A percentile compares a stretch with the other conserved stretches of the same genome.
Evolutionary conservation across 2,797 vertebrate species (phyloP).

Genomic region (Acanthurus lineatus): DNA sequence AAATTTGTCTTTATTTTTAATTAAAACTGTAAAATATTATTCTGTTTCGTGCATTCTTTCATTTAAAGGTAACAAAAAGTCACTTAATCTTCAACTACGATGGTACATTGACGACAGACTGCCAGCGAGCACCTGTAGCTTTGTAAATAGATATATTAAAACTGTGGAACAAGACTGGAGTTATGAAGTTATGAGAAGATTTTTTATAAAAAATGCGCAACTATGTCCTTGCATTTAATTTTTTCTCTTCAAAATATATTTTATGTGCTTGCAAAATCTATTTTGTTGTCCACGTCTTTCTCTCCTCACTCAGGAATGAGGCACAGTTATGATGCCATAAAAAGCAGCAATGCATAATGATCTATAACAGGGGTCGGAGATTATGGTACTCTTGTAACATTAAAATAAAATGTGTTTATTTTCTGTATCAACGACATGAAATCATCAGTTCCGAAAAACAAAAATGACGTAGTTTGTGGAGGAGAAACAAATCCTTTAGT

Average conservation of each 20-base stretch:
- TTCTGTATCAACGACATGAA: background rate
- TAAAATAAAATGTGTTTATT: background rate
- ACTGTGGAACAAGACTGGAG: too few species aligned
- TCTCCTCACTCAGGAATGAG: too few species aligned
- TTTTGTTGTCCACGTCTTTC: too few species aligned
- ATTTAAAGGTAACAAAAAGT: background rate
- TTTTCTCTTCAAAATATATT: too few species aligned
- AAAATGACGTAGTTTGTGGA: background rate
- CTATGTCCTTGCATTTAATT: too few species aligned
- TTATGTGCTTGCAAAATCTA: too few species aligned
- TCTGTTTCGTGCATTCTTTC: conserved; percentile 7
- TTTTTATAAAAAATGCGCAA: too few species aligned
- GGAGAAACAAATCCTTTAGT: background rate
- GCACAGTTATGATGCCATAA: too few species aligned
- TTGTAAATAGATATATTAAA: background rate
- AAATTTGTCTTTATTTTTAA: conserved; percentile 12
- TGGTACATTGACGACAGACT: background rate
- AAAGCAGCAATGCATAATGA: too few species aligned
- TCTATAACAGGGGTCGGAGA: too few species aligned
- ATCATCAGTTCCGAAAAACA: conserved; percentile 25
- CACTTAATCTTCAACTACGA: background rate
- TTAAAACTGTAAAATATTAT: background rate
- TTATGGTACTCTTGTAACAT: too few species aligned
- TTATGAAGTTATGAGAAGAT: background rate
- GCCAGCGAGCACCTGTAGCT: background rate